phyloP scores from a whole-genome alignment of 2,888 invertebrate species.

The Allacma fusca region DNA sequence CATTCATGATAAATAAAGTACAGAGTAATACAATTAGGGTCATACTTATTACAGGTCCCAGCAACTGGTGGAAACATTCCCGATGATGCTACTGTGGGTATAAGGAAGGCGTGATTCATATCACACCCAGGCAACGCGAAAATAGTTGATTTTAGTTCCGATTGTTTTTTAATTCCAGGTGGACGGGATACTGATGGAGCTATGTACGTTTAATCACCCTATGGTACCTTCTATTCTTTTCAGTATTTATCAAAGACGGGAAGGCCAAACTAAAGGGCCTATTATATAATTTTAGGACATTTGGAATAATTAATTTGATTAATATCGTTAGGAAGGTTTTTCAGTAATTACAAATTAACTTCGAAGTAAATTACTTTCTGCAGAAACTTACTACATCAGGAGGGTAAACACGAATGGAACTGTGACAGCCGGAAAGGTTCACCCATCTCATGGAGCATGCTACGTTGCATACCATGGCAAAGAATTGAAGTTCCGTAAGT shows the following conservation, averaged over 20 bases:
- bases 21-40: not conserved
- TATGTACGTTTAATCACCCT: not conserved
- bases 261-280: too few relatives aligned
- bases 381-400: conserved; percentile 49
- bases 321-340: too few relatives aligned
- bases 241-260: too few relatives aligned
- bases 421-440: conserved; percentile 53
- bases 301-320: too few relatives aligned
- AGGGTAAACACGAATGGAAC: conserved; percentile 49
- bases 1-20: not conserved
- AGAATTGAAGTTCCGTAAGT: conserved; percentile 46
- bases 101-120: not conserved
- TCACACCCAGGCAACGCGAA: not conserved
- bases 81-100: conserved; percentile 41
- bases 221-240: too few relatives aligned
- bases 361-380: not conserved
- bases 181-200: conserved; percentile 50
- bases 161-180: conserved; percentile 24
- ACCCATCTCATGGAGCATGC: conserved; percentile 51
- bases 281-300: too few relatives aligned
- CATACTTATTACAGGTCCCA: conserved; percentile 19
- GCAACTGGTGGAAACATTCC: conserved; percentile 46
- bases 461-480: conserved; percentile 54
- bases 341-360: too few relatives aligned
- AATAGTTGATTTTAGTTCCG: too few relatives aligned